Base-by-base conservation (phyloP, 2,888 invertebrate genomes). In the Gryllus longicercus region DNA sequence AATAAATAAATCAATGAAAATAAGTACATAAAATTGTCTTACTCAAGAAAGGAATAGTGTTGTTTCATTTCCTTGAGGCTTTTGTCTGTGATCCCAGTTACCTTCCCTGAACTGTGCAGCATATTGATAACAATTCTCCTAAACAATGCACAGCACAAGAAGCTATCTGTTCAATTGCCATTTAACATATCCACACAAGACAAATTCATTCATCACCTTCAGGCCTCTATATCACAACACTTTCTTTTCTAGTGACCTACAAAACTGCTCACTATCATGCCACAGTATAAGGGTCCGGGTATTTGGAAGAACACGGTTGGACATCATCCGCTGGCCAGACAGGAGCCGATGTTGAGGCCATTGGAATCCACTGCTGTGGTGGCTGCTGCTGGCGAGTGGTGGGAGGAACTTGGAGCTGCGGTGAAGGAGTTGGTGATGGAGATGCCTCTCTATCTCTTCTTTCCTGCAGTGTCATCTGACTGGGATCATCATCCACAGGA, bases 401-500 rank as follows among this genome's bases (percentile, higher is more conserved):
- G 14, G 75, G 38, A 25, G 75, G 75, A 75, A 75, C 25, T 83
- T 77, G 84, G 82, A 49, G 84, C 83, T 79, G 84, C 82, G 82
- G 85, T 83, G 84, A 84, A 63, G 83, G 75, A 79, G 82, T 38
- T 79, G 82, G 75, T 83, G 83, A 51, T 83, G 90, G 88, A 83
- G 87, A 87, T 86, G 88, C 86, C 85, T 88, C 88, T 83, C 89
- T 87, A 11, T 75, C 76, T 49, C 80, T 77, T 63, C 81, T 78
- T 86, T 90, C 90, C 84, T 89, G 89, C 83, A 89, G 87, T 83
- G 88, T 89, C 85, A 90, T 86, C 84, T 89, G 89, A 86, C 91
- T 91, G 81, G 90, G 90, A 85, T 92, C 92, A 86, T 91, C 91
- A 83, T 90, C 90, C 81, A 91, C 91, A 81, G 90, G 91, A 83